A percentile compares a stretch with the other conserved stretches of the same genome.
Evolutionary conservation across 2,888 invertebrate species (phyloP).

Genomic region (Netelia virgata): DNA sequence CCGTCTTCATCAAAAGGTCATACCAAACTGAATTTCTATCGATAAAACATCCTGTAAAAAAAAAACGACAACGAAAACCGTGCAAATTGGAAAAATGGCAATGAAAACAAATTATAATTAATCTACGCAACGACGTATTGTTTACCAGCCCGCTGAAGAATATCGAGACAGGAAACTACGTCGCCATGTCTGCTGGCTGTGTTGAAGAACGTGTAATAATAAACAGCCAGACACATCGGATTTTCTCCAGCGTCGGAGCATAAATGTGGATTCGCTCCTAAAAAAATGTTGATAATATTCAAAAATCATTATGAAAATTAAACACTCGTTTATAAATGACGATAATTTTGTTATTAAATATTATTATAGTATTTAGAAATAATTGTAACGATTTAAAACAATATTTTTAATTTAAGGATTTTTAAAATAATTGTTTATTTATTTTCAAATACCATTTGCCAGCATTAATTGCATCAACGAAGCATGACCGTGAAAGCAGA

Average conservation of each 20-base stretch:
- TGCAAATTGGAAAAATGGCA: background rate
- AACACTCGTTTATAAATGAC: background rate
- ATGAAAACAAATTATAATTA: background rate
- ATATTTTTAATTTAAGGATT: background rate
- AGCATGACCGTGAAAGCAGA: conserved; percentile 72
- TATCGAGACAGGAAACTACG: conserved; percentile 67
- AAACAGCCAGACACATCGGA: conserved; percentile 70
- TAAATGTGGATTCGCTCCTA: conserved; percentile 73
- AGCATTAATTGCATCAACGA: conserved; percentile 72
- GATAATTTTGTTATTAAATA: background rate
- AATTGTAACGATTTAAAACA: no score
- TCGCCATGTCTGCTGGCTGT: background rate
- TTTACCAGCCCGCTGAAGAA: conserved; percentile 57
- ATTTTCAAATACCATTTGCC: conserved; percentile 65
- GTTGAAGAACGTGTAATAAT: conserved; percentile 66
- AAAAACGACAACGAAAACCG: background rate
- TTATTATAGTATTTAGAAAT: no score
- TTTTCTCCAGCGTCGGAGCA: conserved; percentile 71
- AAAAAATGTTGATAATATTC: conserved; percentile 3
- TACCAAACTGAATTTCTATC: conserved; percentile 69
- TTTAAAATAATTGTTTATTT: background rate
- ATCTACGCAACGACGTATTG: background rate
- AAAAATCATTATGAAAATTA: conserved; percentile 17
- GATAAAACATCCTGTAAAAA: conserved; percentile 67
- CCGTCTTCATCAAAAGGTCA: conserved; percentile 67